Base-by-base conservation (phyloP, 2,113 vertebrate genomes). In the Rhinichthys klamathensis region DNA sequence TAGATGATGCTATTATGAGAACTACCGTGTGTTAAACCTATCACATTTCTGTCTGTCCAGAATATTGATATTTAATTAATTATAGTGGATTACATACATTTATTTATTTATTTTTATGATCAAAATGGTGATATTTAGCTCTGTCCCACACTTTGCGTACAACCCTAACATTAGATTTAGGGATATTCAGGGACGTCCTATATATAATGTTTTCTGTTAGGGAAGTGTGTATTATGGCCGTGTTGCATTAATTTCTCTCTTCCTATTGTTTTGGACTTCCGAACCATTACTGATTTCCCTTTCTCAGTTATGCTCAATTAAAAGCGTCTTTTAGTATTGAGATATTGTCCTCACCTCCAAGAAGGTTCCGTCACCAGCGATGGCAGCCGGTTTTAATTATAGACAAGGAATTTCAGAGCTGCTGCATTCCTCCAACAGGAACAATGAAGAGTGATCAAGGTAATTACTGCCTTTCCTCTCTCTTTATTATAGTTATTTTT, bases 371-470 rank as follows among this genome's bases (percentile, higher is more conserved):
- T 65, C 54, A 13, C 30, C 9, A 78, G 38, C 76, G 25, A 60
- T 51, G 67, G 27, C 67, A 74, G 84, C 56, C 84, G n/a, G 54
- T 23, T 83, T 73, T 80, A 85, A 63, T 58, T 81, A 80, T 46
- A 81, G 77, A 51, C 67, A 74, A 38, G 65, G n/a, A 49, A 51
- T 44, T 61, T 79, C 86, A 63, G 32, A 63, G 32, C 82, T 12
- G 76, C 38, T 70, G 38, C 76, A 81, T 84, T 84, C 82, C 46
- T 74, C 58, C 69, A 63, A 75, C 16, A 21, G 15, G 83, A 81
- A 87, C 86, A 87, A 87, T 75, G 69, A 75, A 70, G 35, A 81
- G 77, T 69, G 82, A 84, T 87, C 44, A 87, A 74, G 82, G 58
- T 87, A 87, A 87, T 87, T 84, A 46, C 60, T 80, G 82, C n/a